Percentiles rank a stretch among this genome's conserved stretches.
These are phyloP conservation scores for Astyanax mexicanus DNA, from an alignment of 2,797 vertebrate species.

Conservation along the genomic window DNA sequence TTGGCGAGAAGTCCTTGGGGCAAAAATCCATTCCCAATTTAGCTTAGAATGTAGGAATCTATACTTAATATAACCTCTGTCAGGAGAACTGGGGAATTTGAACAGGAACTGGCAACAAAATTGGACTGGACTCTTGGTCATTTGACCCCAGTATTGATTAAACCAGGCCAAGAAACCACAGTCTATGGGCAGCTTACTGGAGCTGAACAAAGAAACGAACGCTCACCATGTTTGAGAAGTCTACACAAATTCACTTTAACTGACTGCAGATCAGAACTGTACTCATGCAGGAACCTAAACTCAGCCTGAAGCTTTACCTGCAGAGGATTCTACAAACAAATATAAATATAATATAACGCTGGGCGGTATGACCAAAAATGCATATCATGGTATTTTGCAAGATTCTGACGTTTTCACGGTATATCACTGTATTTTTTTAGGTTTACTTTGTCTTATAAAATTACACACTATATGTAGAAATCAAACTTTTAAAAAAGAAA, in stretches of 20 bases:
- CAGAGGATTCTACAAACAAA: not conserved
- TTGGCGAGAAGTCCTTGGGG: constrained; percentile 37
- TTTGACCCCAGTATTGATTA: constrained; percentile 61
- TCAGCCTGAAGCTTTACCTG: not conserved
- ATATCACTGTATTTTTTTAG: too few relatives aligned
- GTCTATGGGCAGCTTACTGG: constrained; percentile 27
- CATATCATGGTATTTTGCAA: too few relatives aligned
- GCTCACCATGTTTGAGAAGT: not conserved
- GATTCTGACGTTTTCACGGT: too few relatives aligned
- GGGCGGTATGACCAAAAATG: too few relatives aligned
- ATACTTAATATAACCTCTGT: constrained; percentile 50
- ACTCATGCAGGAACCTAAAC: not conserved
- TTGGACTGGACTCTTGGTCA: constrained; percentile 53
- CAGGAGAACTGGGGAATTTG: constrained; percentile 53
- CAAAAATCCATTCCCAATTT: constrained; percentile 65
- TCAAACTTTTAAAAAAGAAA: too few relatives aligned
- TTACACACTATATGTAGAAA: too few relatives aligned
- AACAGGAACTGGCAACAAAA: constrained; percentile 61
- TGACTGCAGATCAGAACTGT: not conserved
- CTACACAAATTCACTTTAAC: not conserved
- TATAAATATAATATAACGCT: too few relatives aligned
- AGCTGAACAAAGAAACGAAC: not conserved
- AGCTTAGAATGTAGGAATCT: constrained; percentile 49
- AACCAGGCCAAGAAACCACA: constrained; percentile 44
- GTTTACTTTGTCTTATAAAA: too few relatives aligned